Conservation (phyloP, 1,140 invertebrate genomes). For the Ceratina calcarata region DNA sequence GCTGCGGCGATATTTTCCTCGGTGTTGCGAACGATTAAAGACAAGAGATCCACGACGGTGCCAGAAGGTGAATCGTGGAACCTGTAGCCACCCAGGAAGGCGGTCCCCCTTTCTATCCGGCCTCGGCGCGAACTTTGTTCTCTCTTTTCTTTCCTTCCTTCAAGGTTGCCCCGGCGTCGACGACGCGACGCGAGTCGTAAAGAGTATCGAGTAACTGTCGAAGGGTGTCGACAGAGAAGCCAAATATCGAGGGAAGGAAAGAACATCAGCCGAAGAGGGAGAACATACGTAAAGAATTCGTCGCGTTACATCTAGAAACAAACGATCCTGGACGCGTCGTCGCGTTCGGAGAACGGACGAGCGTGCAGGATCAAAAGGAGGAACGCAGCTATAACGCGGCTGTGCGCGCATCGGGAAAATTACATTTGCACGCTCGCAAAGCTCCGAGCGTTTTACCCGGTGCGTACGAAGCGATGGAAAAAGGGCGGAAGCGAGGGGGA, state of each 20-base stretch:
- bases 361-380: background rate
- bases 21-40: background rate
- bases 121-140: constrained; percentile 48
- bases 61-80: constrained; percentile 52
- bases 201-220: no score
- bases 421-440: constrained; percentile 13
- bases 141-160: constrained; percentile 42
- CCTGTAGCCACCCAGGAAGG: constrained; percentile 77
- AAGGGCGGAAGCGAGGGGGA: background rate
- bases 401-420: constrained; percentile 14
- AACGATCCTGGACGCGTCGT: constrained; percentile 48
- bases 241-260: constrained; percentile 39
- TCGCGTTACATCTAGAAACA: constrained; percentile 61
- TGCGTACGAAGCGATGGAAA: background rate
- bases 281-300: constrained; percentile 51
- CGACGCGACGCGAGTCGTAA: constrained; percentile 3
- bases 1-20: background rate
- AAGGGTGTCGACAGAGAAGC: constrained; percentile 6
- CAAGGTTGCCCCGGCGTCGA: constrained; percentile 60
- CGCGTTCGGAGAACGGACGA: background rate
- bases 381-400: background rate
- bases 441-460: background rate
- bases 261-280: constrained; percentile 7
- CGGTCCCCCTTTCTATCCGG: constrained; percentile 72
- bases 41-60: background rate